Percentiles rank a stretch among this genome's conserved stretches.
phyloP scores from a whole-genome alignment of 2,797 vertebrate species.

The Enteromius mattozi region DNA sequence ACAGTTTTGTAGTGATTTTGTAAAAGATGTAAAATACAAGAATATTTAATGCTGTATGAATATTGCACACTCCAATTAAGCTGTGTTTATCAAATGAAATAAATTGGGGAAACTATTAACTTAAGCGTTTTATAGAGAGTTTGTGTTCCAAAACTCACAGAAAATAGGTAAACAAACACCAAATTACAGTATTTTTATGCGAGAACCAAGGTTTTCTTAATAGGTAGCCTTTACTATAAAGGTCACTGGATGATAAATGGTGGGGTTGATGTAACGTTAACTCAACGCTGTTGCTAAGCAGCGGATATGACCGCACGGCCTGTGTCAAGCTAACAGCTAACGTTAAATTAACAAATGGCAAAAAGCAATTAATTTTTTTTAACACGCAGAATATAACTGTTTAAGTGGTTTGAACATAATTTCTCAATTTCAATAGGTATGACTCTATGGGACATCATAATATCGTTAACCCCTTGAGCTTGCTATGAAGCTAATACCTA shows the following conservation, averaged over 20 bases:
- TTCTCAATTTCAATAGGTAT: too few species aligned
- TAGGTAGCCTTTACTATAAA: background rate
- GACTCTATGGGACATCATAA: background rate
- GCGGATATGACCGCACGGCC: constrained; percentile 10
- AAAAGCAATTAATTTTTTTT: background rate
- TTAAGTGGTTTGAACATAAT: background rate
- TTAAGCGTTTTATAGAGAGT: background rate
- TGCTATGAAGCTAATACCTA: constrained; percentile 30
- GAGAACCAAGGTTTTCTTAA: background rate
- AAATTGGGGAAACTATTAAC: background rate
- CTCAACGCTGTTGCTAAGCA: constrained; percentile 44
- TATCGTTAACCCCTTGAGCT: background rate
- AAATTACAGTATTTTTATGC: too few species aligned
- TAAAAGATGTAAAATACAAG: background rate
- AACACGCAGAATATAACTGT: background rate
- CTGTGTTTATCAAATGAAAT: background rate
- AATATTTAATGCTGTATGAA: background rate
- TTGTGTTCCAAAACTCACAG: background rate
- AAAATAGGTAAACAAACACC: background rate
- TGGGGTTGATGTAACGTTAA: background rate
- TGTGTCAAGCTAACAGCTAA: constrained; percentile 17
- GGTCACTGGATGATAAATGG: background rate
- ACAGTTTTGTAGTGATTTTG: background rate
- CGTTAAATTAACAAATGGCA: background rate
- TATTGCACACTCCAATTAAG: background rate